These are phyloP conservation scores for Eilema depressum DNA, from an alignment of 2,888 invertebrate species.

Conservation along the genomic window DNA sequence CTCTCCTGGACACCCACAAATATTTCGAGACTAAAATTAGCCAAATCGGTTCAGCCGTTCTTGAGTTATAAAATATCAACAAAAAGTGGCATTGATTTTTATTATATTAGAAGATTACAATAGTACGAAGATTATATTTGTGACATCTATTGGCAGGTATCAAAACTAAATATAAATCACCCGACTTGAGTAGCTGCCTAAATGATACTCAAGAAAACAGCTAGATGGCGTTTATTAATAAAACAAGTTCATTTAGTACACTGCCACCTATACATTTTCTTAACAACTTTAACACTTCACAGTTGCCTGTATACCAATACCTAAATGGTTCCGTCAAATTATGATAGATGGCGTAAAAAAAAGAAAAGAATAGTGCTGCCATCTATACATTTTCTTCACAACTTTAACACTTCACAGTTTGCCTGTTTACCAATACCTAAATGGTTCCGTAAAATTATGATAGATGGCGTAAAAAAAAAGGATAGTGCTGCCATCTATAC, in stretches of 20 bases:
- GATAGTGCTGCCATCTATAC: too few species aligned
- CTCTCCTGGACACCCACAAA: too few species aligned
- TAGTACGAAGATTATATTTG: too few species aligned
- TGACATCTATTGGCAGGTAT: constrained; percentile 18
- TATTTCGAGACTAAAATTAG: too few species aligned
- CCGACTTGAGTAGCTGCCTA: not conserved
- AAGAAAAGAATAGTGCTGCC: not conserved
- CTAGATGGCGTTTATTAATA: not conserved
- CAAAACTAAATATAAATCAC: not conserved
- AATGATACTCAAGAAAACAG: not conserved
- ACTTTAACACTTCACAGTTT: too few species aligned
- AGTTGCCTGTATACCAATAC: too few species aligned
- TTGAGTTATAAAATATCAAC: too few species aligned
- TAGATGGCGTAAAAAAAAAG: not conserved
- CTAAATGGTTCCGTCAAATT: not conserved
- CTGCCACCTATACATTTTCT: not conserved
- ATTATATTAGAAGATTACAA: too few species aligned
- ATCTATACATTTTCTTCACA: not conserved
- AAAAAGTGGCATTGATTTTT: too few species aligned
- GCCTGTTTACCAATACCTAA: too few species aligned
- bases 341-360: constrained; percentile 18
- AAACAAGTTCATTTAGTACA: too few species aligned
- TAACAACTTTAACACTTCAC: not conserved
- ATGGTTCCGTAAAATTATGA: not conserved
- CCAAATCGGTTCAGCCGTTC: too few species aligned